These are phyloP conservation scores for Temnothorax nylanderi DNA, from an alignment of 1,140 invertebrate genomes.

Conservation along the genomic window DNA sequence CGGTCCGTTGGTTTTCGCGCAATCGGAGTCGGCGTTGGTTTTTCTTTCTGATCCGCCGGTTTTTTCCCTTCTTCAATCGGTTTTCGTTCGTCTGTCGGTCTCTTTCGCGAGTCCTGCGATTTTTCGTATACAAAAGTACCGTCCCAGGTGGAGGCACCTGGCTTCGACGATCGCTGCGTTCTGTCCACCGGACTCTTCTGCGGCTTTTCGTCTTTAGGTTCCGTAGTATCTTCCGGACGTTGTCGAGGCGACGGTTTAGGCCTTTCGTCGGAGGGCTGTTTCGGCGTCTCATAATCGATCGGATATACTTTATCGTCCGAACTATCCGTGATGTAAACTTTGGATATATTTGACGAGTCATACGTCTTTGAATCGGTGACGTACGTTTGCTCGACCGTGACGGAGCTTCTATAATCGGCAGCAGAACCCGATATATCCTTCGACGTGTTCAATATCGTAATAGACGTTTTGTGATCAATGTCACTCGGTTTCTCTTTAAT, in stretches of 20 bases:
- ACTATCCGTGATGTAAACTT: not conserved
- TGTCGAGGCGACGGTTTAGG: slow-evolving; percentile 26
- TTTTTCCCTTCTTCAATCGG: not conserved
- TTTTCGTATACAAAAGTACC: slow-evolving; percentile 74
- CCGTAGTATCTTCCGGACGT: not conserved
- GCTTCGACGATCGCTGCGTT: slow-evolving; percentile 57
- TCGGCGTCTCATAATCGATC: not conserved
- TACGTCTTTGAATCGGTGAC: slow-evolving; percentile 14
- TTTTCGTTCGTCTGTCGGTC: slow-evolving; percentile 15
- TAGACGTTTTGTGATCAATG: not conserved
- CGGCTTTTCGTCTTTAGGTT: slow-evolving; percentile 17
- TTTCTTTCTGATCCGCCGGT: not conserved
- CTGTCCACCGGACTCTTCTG: slow-evolving; percentile 40
- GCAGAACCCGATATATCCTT: slow-evolving; percentile 8
- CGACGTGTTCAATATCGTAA: slow-evolving; percentile 24
- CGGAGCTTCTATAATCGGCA: slow-evolving; percentile 51
- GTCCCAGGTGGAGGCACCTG: slow-evolving; percentile 76
- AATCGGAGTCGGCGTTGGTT: not conserved
- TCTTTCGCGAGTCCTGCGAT: slow-evolving; percentile 51
- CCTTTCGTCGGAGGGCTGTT: not conserved
- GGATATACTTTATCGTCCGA: not conserved
- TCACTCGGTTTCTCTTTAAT: not conserved
- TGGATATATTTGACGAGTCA: slow-evolving; percentile 35
- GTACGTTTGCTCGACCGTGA: slow-evolving; percentile 10
- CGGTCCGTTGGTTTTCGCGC: slow-evolving; percentile 5